Conservation (phyloP, 2,888 invertebrate species). For the Gymnosoma rotundatum region DNA sequence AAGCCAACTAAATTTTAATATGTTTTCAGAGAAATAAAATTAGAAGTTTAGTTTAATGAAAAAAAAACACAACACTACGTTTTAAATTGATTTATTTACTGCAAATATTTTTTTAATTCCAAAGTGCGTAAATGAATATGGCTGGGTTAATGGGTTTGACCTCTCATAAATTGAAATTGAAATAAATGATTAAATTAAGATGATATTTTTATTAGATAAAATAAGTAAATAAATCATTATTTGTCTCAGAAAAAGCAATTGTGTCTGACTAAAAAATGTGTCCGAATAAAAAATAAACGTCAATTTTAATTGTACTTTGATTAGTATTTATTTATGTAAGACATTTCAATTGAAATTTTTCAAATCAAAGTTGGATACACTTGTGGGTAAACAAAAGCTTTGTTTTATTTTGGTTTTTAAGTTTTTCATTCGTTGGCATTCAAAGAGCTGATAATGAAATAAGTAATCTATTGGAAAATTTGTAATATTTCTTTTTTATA, state of each 20-base stretch:
- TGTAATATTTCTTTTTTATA: slow-evolving; percentile 12
- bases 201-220: slow-evolving; percentile 7
- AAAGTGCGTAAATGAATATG: background rate
- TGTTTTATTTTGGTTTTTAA: slow-evolving; percentile 17
- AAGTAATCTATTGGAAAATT: slow-evolving; percentile 39
- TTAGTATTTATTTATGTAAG: slow-evolving; percentile 10
- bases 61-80: too few relatives aligned
- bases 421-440: slow-evolving; percentile 11
- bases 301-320: slow-evolving; percentile 8
- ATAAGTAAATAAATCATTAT: slow-evolving; percentile 21
- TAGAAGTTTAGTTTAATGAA: too few relatives aligned
- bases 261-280: background rate
- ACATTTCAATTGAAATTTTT: slow-evolving; percentile 17
- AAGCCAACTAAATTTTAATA: too few relatives aligned
- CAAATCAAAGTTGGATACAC: slow-evolving; percentile 32
- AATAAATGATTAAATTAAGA: slow-evolving; percentile 48
- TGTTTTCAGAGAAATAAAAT: too few relatives aligned
- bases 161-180: slow-evolving; percentile 57
- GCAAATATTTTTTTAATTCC: background rate
- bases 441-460: slow-evolving; percentile 9
- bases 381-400: slow-evolving; percentile 17
- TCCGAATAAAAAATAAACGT: background rate
- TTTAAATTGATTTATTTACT: background rate
- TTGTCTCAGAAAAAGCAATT: background rate
- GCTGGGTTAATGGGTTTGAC: slow-evolving; percentile 42